These are phyloP conservation scores for Drosophila flavopinicola DNA, from an alignment of 2,888 invertebrate species.

Conservation along the genomic window DNA sequence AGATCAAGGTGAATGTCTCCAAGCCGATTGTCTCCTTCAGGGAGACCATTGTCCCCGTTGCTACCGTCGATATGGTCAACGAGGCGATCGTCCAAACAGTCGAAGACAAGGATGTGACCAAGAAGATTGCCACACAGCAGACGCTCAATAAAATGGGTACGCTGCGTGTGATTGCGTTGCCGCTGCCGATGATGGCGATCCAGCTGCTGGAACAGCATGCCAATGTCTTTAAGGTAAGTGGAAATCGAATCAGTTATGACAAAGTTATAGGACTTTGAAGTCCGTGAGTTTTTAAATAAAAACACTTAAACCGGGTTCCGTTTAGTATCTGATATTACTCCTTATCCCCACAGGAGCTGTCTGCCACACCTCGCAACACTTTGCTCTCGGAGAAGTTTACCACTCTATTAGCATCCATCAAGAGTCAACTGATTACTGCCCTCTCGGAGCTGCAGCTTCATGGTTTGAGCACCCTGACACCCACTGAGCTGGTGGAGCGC, in stretches of 20 bases:
- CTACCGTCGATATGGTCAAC: slow-evolving; percentile 93
- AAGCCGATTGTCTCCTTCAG: slow-evolving; percentile 98
- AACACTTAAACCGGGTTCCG: too few relatives aligned
- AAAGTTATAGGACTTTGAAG: too few relatives aligned
- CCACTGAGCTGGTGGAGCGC: slow-evolving; percentile 86
- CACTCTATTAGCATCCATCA: slow-evolving; percentile 69
- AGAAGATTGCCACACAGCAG: slow-evolving; percentile 86
- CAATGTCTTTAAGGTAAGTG: slow-evolving; percentile 88
- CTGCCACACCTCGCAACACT: slow-evolving; percentile 63
- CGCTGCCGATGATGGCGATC: slow-evolving; percentile 90
- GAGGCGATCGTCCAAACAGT: slow-evolving; percentile 90
- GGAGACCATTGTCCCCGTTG: slow-evolving; percentile 94
- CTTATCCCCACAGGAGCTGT: slow-evolving; percentile 65
- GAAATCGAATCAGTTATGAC: too few relatives aligned
- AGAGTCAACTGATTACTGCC: slow-evolving; percentile 86
- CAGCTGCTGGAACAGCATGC: slow-evolving; percentile 89
- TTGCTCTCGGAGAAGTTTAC: slow-evolving; percentile 79
- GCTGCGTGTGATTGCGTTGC: slow-evolving; percentile 90
- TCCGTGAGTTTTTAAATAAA: too few relatives aligned
- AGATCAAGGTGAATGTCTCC: slow-evolving; percentile 94
- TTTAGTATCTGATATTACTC: background rate
- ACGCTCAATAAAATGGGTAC: slow-evolving; percentile 90
- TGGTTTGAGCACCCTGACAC: slow-evolving; percentile 84
- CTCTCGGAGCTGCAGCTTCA: slow-evolving; percentile 86
- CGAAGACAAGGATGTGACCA: slow-evolving; percentile 84